Conservation (phyloP, 1,140 invertebrate genomes). For the Babylonia areolata region DNA sequence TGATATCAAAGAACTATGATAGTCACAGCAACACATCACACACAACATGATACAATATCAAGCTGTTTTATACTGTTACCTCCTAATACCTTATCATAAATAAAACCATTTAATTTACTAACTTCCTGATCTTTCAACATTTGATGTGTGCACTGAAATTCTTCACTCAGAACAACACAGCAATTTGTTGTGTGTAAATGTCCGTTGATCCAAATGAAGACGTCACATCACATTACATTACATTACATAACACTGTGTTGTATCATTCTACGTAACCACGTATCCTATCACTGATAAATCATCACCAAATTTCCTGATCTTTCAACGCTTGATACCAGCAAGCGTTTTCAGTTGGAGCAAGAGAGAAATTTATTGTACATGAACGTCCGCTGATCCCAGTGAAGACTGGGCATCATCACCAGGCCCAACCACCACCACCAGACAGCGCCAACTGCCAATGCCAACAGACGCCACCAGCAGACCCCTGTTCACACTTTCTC, state of each 20-base stretch:
- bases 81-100: no score
- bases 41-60: no score
- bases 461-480: neutral
- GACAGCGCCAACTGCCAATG: neutral
- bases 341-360: neutral
- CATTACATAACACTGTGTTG: neutral
- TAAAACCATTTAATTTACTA: no score
- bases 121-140: no score
- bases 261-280: no score
- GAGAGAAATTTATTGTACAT: no score
- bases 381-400: no score
- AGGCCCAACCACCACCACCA: neutral
- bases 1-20: no score
- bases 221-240: neutral
- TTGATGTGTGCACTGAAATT: no score
- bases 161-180: neutral
- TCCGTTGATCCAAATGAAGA: neutral
- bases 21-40: no score
- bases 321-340: neutral
- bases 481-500: constrained; percentile 78
- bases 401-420: neutral
- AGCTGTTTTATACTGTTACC: no score
- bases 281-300: no score
- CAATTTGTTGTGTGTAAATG: neutral
- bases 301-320: neutral